A percentile compares a stretch with the other conserved stretches of the same genome.
These are phyloP conservation scores for Spheniscus humboldti DNA, from an alignment of 2,797 vertebrate species.

Conservation along the genomic window DNA sequence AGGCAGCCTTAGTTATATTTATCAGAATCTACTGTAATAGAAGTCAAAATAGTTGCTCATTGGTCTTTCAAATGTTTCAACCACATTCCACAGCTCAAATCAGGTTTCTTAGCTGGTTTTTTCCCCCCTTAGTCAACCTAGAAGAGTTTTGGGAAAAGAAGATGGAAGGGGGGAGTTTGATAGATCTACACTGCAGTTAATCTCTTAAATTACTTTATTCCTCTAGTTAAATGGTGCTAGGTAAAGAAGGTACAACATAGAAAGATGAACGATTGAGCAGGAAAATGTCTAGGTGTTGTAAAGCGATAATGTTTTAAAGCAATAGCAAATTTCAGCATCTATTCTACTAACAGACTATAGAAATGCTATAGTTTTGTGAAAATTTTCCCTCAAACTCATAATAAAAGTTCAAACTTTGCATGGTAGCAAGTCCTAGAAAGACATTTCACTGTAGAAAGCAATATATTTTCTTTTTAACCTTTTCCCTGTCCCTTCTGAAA, in stretches of 20 bases:
- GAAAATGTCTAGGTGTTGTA: not conserved
- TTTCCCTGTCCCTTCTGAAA: not conserved
- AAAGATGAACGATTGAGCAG: not conserved
- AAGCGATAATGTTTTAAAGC: not conserved
- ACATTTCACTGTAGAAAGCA: not conserved
- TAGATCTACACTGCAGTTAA: not conserved
- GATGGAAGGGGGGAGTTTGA: not conserved
- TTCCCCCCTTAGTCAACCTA: not conserved
- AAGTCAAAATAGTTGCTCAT: not conserved
- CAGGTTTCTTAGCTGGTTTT: not conserved
- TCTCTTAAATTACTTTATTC: not conserved
- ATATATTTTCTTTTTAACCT: not conserved
- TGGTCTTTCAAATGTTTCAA: not conserved
- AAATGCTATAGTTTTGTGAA: not conserved
- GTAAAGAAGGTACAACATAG: not conserved
- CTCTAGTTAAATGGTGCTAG: not conserved
- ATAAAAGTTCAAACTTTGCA: not conserved
- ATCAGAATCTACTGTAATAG: not conserved
- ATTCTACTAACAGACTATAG: not conserved
- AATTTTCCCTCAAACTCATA: not conserved
- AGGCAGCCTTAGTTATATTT: not conserved
- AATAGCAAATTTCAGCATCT: not conserved
- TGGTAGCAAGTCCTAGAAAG: not conserved
- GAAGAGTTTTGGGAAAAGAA: not conserved
- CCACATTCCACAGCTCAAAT: not conserved